Percentiles rank a stretch among this genome's conserved stretches.
phyloP scores from a whole-genome alignment of 2,113 vertebrate genomes.

The Neotoma lepida region DNA sequence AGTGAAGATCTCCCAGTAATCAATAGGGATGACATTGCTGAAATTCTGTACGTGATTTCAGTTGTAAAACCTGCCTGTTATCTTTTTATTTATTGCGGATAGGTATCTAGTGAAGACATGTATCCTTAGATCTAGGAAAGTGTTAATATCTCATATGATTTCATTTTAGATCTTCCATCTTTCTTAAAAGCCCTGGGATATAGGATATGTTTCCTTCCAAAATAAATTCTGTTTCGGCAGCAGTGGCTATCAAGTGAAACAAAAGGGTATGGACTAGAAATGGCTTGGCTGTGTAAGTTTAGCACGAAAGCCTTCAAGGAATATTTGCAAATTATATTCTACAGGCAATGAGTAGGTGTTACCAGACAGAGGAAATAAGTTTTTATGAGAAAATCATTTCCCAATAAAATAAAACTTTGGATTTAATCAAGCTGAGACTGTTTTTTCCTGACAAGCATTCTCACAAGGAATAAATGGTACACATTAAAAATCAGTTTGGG shows the following conservation, averaged over 20 bases:
- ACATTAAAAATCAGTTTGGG: neutral
- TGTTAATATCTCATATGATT: slow-evolving; percentile 55
- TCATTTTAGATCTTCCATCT: slow-evolving; percentile 59
- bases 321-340: slow-evolving; percentile 10
- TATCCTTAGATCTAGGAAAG: neutral
- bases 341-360: neutral
- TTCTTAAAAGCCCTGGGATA: slow-evolving; percentile 54
- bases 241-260: slow-evolving; percentile 46
- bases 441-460: slow-evolving; percentile 7
- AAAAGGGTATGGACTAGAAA: slow-evolving; percentile 49
- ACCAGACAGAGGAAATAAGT: neutral
- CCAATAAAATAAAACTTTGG: slow-evolving; percentile 32
- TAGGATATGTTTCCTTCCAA: slow-evolving; percentile 33
- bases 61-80: neutral
- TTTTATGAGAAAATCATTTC: slow-evolving; percentile 51
- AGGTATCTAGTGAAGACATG: slow-evolving; percentile 20
- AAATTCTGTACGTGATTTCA: neutral
- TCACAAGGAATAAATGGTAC: neutral
- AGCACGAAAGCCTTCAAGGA: slow-evolving; percentile 53
- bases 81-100: slow-evolving; percentile 16
- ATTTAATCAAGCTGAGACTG: slow-evolving; percentile 15
- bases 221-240: slow-evolving; percentile 54
- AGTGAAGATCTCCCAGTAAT: neutral
- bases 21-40: neutral
- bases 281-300: slow-evolving; percentile 19